Evolutionary conservation across 2,113 vertebrate species (phyloP).

Genomic region (Takifugu flavidus): DNA sequence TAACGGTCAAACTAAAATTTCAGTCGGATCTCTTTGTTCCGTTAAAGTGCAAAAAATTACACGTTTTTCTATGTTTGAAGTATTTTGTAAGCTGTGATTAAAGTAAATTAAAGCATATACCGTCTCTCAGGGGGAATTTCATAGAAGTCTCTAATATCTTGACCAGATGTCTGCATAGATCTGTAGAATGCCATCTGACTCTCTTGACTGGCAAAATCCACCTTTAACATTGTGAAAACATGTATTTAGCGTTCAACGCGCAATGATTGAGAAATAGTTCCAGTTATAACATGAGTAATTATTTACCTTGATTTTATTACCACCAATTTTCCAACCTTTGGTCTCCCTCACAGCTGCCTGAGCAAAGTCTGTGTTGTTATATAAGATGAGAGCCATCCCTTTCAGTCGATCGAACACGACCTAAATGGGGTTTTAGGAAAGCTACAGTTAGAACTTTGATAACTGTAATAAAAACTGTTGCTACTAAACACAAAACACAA

Average conservation of each 20-base stretch:
- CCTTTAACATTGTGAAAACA: slow-evolving; percentile 61
- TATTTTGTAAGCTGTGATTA: not conserved
- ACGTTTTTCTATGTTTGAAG: not conserved
- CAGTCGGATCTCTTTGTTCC: too few relatives aligned
- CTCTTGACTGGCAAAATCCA: slow-evolving; percentile 98
- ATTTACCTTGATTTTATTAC: slow-evolving; percentile 97
- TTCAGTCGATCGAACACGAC: slow-evolving; percentile 97
- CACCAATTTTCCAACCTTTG: slow-evolving; percentile 98
- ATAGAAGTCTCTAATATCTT: slow-evolving; percentile 96
- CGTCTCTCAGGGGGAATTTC: slow-evolving; percentile 92
- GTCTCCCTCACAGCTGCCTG: slow-evolving; percentile 97
- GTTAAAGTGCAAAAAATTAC: too few relatives aligned
- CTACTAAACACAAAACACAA: not conserved
- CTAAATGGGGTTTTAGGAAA: slow-evolving; percentile 56
- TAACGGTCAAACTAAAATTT: too few relatives aligned
- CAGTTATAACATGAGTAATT: not conserved
- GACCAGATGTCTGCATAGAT: slow-evolving; percentile 96
- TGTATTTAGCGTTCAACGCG: not conserved
- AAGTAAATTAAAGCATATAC: slow-evolving; percentile 49
- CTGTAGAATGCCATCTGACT: slow-evolving; percentile 97
- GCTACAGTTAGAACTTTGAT: not conserved
- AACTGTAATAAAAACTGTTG: not conserved
- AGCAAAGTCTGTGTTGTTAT: slow-evolving; percentile 98
- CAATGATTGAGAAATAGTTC: not conserved
- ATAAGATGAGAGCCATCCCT: slow-evolving; percentile 96